Evolutionary conservation across 2,888 invertebrate species (phyloP), one percentile per base, ranked within the genome.

Genomic region (Tenthredo notha): DNA sequence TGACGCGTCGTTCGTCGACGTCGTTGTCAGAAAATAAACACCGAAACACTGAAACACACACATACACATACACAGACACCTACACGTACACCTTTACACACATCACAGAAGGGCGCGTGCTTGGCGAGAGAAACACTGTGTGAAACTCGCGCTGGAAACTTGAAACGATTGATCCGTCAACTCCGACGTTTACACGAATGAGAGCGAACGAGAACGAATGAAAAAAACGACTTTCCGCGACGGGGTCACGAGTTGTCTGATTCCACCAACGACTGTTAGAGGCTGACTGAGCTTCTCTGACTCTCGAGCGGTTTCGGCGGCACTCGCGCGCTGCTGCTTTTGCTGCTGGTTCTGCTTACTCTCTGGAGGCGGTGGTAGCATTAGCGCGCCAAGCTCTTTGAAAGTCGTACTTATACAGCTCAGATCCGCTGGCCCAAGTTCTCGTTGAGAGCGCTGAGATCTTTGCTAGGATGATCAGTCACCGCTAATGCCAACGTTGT

Each of bases 311-410:
- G 83, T 67, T 83, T 67, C 83, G 47, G 40, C 25, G 47, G 29
- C 43, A 83, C 83, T 83, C 67, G 67, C 67, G 83, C 72, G 72
- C 77, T 50, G 70, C 67, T 83, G 83, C 83, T 83, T 65, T 70
- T 83, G n/a, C 83, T 83, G 43, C 83, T 83, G 83, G 67, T 67
- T 67, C 83, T 83, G 83, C 67, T 83, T 67, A 70, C 83, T 83
- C 83, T 83, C 83, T 70, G 83, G 67, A 67, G 67, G 47, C 83
- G 83, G 83, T 83, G 70, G 83, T 83, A 43, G 83, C 83, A 83
- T 83, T 83, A 83, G 83, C 83, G 83, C 83, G 83, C 83, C 83
- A 83, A 83, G 83, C 83, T 83, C 83, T 83, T 83, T 70, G 83
- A 83, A 83, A 83, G 33, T 83, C 83, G 83, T 83, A 83, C 83